Base-by-base conservation (phyloP, 2,888 invertebrate species). In the Heteromyza rotundicornis region DNA sequence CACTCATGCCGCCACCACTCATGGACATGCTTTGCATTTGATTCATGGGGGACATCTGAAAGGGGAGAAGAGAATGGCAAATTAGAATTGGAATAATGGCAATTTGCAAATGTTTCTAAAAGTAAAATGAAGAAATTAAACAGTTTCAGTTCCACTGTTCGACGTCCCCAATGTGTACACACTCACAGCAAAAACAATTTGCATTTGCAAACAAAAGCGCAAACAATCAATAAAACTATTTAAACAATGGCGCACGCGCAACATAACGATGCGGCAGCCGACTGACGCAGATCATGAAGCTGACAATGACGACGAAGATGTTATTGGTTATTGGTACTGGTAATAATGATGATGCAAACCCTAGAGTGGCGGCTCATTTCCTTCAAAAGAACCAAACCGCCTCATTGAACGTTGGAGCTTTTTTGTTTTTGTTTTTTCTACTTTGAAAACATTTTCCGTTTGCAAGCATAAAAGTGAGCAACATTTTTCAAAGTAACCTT, bases 21-120 rank as follows among this genome's bases (percentile, higher is more conserved):
- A 91, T 91, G 64, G 87, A 88, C 89, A 91, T 90, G 78, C 88
- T 89, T 68, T 89, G 88, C 88, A 90, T 89, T 67, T 89, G 89
- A 80, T 88, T 89, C 88, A 90, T 90, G 72, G 88, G 88, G 79
- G 88, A 89, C 89, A 92, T 90, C 83, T 83, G 70, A n/a, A 55
- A 44, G 40, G 10, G 19, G n/a, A 32, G 14, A 23, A 23, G 24
- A 54, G 16, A 19, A 19, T 16, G 40, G 19, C 12, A 32, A 51
- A 40, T 53, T n/a, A 12, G 23, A 51, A 12, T 54, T n/a, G n/a
- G n/a, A n/a, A n/a, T n/a, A 5, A 27, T 27, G 5, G 5, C 5
- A 27, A 27, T 5, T 27, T 27, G 10, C 7, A 27, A 27, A 27
- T 27, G 5, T 27, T 5, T 27, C 10, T 27, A 27, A 27, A 27